Percentiles rank a stretch among this genome's conserved stretches.
These are phyloP conservation scores for Ormia ochracea DNA, from an alignment of 2,888 invertebrate species.

Conservation along the genomic window DNA sequence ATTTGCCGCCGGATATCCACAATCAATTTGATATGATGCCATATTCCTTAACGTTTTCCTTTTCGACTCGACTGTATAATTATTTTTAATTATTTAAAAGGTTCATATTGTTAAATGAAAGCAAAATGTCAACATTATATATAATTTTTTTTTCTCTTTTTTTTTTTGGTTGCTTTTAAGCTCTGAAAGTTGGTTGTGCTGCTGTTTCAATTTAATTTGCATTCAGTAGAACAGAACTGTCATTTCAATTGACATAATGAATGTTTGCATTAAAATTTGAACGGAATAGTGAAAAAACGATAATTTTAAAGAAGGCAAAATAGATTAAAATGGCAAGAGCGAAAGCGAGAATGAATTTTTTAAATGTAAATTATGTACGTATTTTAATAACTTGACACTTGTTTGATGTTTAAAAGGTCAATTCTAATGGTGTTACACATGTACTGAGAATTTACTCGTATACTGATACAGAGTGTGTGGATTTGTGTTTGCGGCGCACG, in stretches of 20 bases:
- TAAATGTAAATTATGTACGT: slow-evolving; percentile 29
- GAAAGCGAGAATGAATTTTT: not conserved
- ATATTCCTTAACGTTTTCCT: slow-evolving; percentile 36
- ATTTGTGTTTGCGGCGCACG: not conserved
- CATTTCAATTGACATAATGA: slow-evolving; percentile 30
- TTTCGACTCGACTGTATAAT: not conserved
- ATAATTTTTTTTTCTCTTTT: no score
- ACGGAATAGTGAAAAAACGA: slow-evolving; percentile 4
- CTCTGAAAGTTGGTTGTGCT: slow-evolving; percentile 17
- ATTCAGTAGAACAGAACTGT: slow-evolving; percentile 26
- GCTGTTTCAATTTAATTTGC: not conserved
- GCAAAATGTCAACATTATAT: not conserved
- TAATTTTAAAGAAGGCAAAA: not conserved
- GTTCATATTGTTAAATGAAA: slow-evolving; percentile 17
- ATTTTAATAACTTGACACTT: slow-evolving; percentile 57
- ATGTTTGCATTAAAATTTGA: not conserved
- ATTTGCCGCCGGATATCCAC: slow-evolving; percentile 66
- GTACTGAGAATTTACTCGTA: not conserved
- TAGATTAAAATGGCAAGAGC: not conserved
- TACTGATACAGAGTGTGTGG: not conserved
- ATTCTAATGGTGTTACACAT: slow-evolving; percentile 32
- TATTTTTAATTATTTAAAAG: slow-evolving; percentile 1
- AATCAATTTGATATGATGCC: slow-evolving; percentile 64
- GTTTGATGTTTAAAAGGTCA: slow-evolving; percentile 60
- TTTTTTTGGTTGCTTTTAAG: not conserved